Conservation (phyloP, 2,113 vertebrate species). For the Hirundichthys speculiger region DNA sequence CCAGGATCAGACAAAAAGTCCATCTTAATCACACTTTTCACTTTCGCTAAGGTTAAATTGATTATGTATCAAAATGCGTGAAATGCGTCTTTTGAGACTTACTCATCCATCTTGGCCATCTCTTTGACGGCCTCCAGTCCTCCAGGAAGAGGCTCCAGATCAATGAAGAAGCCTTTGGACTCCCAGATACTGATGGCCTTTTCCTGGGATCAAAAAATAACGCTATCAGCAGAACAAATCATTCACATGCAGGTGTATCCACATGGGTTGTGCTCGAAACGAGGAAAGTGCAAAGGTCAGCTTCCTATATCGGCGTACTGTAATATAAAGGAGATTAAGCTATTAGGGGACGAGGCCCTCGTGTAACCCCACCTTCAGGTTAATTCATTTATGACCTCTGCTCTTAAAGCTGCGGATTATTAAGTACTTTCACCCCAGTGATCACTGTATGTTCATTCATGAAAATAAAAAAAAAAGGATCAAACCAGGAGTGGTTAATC, state of each 20-base stretch:
- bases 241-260: not conserved
- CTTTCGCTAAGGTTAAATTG: too few relatives aligned
- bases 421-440: too few relatives aligned
- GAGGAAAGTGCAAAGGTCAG: not conserved
- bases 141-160: constrained; percentile 91
- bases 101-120: constrained; percentile 92
- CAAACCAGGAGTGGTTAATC: too few relatives aligned
- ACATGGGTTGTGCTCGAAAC: not conserved
- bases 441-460: too few relatives aligned
- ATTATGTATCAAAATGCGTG: not conserved
- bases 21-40: too few relatives aligned
- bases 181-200: constrained; percentile 97
- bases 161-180: constrained; percentile 92
- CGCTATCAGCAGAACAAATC: not conserved
- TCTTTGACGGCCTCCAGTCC: constrained; percentile 92
- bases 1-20: too few relatives aligned
- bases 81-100: constrained; percentile 32
- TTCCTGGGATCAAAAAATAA: constrained; percentile 77
- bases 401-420: too few relatives aligned
- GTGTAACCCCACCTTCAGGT: too few relatives aligned
- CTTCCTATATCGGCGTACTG: not conserved
- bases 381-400: too few relatives aligned
- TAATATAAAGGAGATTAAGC: not conserved
- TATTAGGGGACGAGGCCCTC: too few relatives aligned
- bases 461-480: too few relatives aligned